phyloP scores from a whole-genome alignment of 2,113 vertebrate genomes.

The Alouatta palliata region DNA sequence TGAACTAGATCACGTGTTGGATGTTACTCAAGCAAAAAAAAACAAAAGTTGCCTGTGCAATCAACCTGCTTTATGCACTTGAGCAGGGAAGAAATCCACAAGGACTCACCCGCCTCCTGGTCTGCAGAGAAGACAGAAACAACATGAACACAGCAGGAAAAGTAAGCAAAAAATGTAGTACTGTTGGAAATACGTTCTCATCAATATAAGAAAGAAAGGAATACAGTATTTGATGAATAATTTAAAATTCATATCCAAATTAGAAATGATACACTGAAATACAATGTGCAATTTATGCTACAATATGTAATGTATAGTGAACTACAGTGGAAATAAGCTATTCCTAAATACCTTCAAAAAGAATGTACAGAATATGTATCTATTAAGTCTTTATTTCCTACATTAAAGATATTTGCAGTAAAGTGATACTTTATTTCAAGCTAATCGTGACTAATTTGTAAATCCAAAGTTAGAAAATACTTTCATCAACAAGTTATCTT shows the following conservation, averaged over 20 bases:
- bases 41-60: not conserved
- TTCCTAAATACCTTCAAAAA: not conserved
- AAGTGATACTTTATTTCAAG: not conserved
- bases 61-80: not conserved
- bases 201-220: not conserved
- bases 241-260: not conserved
- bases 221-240: not conserved
- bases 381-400: not conserved
- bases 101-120: not conserved
- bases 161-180: constrained; percentile 75
- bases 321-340: not conserved
- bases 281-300: not conserved
- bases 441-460: not conserved
- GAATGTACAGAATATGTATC: not conserved
- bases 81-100: not conserved
- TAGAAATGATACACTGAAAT: not conserved
- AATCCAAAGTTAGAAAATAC: not conserved
- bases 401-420: not conserved
- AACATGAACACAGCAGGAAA: constrained; percentile 82
- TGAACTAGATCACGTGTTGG: not conserved
- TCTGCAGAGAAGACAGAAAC: not conserved
- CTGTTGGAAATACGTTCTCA: not conserved
- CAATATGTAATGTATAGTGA: not conserved
- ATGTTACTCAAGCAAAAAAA: not conserved
- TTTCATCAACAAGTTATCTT: not conserved